Evolutionary conservation across 1,140 invertebrate genomes (phyloP), one percentile per base, ranked within the genome.

Genomic region (Lordiphosa stackelbergi): DNA sequence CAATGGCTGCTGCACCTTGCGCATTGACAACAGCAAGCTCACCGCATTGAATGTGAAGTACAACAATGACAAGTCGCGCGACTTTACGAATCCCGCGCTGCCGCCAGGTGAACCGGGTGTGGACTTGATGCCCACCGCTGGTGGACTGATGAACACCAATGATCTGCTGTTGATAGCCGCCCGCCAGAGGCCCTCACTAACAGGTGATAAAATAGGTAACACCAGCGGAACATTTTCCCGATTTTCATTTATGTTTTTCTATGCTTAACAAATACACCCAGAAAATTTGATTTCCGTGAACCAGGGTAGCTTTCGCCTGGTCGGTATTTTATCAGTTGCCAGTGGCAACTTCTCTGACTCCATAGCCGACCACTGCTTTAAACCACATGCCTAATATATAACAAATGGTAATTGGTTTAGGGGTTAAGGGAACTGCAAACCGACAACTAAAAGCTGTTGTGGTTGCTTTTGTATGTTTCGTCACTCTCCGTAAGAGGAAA

Each of bases 11-110:
- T 99, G 98, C 91, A 99, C 97, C n/a, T 90, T 99, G 74, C 95
- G 97, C 86, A 99, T 99, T 81, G 98, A 99, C 89, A 99, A 98
- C 90, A 98, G 96, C 70, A 99, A 99, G 90, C 93, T 99, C 91
- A 94, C 95, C 59, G 97, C 95, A 59, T 90, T 99, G 61, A 99
- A 99, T 89, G 97, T 99, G 34, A 99, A 98, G 88, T 99, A 98
- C 90, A 99, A 99, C 91, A 99, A 99, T 89, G 98, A 99, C 90
- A 99, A 99, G 89, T 98, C 96, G 48, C 91, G 98, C 43, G 98
- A 99, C 89, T 99, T 98, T 90, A 99, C 98, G 63, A 99, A 99
- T 89, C 97, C 98, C 19, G 95, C 93, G 81, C 91, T 99, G 84
- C 97, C 98, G 0, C 96, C 96, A 41, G 98, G 98, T 16, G 98